Conservation (phyloP, 1,140 invertebrate genomes). For the Cydia strobilella region DNA sequence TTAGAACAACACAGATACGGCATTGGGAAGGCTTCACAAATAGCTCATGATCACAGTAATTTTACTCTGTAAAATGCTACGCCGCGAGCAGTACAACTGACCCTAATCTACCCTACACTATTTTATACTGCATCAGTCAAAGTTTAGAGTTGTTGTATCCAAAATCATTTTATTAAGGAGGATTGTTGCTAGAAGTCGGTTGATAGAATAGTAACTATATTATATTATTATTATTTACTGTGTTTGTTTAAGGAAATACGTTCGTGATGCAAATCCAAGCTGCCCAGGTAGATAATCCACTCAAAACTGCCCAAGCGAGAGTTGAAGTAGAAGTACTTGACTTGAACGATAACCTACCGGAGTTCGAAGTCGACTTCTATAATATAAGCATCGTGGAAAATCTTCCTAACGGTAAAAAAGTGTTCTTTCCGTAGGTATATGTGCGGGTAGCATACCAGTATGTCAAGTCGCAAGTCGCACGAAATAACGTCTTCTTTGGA, state of each 20-base stretch:
- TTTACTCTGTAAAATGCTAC: no score
- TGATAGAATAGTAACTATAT: neutral
- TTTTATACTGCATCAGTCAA: no score
- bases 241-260: constrained; percentile 81
- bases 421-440: constrained; percentile 1
- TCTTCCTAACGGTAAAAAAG: constrained; percentile 86
- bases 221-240: neutral
- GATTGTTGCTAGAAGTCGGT: no score
- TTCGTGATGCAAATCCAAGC: constrained; percentile 90
- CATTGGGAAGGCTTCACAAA: no score
- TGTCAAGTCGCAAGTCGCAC: neutral
- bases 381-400: constrained; percentile 96
- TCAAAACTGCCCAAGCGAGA: constrained; percentile 86
- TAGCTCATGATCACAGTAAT: no score
- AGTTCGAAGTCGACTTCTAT: constrained; percentile 93
- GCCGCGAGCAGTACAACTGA: no score
- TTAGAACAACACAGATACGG: no score
- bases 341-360: constrained; percentile 91
- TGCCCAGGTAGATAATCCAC: constrained; percentile 87
- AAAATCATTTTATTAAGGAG: no score
- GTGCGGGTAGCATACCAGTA: no score
- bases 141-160: no score
- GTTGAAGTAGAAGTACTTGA: constrained; percentile 90
- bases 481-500: no score
- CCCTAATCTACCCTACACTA: no score